These are phyloP conservation scores for Falco rusticolus DNA, from an alignment of 2,797 vertebrate genomes.

Conservation along the genomic window DNA sequence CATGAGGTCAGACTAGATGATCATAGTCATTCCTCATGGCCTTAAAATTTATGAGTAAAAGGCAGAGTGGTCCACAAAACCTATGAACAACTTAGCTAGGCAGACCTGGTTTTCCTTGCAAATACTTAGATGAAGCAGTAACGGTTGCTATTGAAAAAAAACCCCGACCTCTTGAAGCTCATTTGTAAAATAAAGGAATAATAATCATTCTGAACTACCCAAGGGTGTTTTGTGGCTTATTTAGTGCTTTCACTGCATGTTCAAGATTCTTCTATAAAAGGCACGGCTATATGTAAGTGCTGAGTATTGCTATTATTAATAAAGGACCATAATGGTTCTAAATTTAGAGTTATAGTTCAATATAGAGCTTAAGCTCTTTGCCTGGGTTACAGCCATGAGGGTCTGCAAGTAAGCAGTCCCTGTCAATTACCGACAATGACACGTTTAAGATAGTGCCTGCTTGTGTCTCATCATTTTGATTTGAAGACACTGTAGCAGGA, in stretches of 20 bases:
- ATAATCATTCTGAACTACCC: not conserved
- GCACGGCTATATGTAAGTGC: not conserved
- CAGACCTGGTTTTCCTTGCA: not conserved
- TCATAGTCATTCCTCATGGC: not conserved
- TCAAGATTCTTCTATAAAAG: slow-evolving; percentile 17
- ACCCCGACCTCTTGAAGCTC: not conserved
- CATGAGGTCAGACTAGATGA: not conserved
- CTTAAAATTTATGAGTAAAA: not conserved
- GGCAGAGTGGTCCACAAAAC: not conserved
- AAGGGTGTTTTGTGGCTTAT: slow-evolving; percentile 3
- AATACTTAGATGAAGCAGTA: not conserved
- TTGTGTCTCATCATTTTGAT: slow-evolving; percentile 62
- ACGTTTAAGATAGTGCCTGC: not conserved
- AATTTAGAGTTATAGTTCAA: slow-evolving; percentile 38
- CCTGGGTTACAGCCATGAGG: not conserved
- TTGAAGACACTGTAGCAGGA: not conserved
- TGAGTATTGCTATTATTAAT: slow-evolving; percentile 41
- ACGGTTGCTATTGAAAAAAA: not conserved
- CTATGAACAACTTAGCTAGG: not conserved
- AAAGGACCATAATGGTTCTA: slow-evolving; percentile 11
- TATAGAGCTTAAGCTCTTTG: slow-evolving; percentile 21
- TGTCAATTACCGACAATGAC: slow-evolving; percentile 20
- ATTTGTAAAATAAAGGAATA: not conserved
- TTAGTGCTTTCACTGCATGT: not conserved
- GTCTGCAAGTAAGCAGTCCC: not conserved